Evolutionary conservation across 2,888 invertebrate genomes (phyloP), one percentile per base, ranked within the genome.

Genomic region (Pseudococcus viburni): DNA sequence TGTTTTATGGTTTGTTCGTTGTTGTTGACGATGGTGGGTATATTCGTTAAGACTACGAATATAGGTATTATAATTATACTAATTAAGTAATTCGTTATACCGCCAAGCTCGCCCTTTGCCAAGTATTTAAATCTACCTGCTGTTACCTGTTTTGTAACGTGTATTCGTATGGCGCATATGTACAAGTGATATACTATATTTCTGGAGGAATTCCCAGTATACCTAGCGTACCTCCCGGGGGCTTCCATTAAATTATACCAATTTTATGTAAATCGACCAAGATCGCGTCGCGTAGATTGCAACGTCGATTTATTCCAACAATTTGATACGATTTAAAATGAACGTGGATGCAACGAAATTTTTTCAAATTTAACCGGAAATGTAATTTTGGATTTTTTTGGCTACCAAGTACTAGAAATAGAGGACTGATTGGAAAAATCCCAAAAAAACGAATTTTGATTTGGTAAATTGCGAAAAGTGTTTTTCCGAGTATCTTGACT

Each of bases 31-130:
- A 9, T 42, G 42, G 42, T 42, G 8, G 42, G 6, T 42, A 42
- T 64, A 64, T 64, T 64, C 64, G 64, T 64, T 64, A 64, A 64
- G 64, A 64, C 64, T 64, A 22, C 73, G 68, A 68, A 26, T 42
- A 42, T 42, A 26, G 15, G 64, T 26, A 33, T 4, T 73, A 33
- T 73, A 73, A 73, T 73, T 73, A 73, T 73, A 73, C 73, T 73
- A 73, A 73, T 73, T 73, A 73, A 73, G 73, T 73, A 73, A 73
- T 73, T 73, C 73, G 73, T 73, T 73, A 73, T 73, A 33, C 64
- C 64, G 22, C 64, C 64, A 64, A 22, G 22, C 64, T 22, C 22
- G 22, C 64, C 64, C 64, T 64, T 64, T 22, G 64, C 64, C 64
- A 64, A 64, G 64, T 64, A 64, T 22, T 64, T 64, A 22, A 64